phyloP scores from a whole-genome alignment of 2,113 vertebrate genomes.

The Myrmecophaga tridactyla region DNA sequence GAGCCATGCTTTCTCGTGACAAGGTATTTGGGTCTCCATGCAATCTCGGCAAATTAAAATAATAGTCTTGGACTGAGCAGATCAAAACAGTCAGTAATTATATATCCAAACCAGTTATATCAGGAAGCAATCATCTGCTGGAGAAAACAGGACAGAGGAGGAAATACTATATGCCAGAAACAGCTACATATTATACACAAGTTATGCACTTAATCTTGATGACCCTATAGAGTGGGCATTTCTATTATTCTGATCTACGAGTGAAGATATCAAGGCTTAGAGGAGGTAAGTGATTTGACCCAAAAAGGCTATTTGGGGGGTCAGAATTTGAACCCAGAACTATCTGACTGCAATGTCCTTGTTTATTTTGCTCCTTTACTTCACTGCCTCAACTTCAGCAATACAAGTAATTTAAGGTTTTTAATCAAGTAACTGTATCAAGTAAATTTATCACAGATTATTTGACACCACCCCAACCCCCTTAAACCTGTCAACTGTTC shows the following conservation, averaged over 20 bases:
- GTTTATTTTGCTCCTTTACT: background rate
- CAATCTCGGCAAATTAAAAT: background rate
- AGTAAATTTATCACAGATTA: background rate
- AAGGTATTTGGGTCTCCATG: background rate
- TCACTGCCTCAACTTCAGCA: background rate
- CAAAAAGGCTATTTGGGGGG: background rate
- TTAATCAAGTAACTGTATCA: slow-evolving; percentile 11
- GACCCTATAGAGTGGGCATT: background rate
- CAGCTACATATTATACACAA: background rate
- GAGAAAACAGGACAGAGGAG: background rate
- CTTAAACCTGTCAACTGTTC: background rate
- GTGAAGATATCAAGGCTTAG: background rate
- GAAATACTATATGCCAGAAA: background rate
- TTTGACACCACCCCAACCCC: background rate
- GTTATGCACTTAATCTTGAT: background rate
- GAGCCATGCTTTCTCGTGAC: background rate
- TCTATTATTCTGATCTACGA: background rate
- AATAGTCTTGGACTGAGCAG: background rate
- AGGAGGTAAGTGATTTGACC: background rate
- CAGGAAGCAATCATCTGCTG: background rate
- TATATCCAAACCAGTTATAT: background rate
- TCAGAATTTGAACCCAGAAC: background rate
- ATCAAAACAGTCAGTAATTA: background rate
- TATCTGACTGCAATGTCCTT: background rate
- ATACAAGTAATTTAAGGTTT: background rate